phyloP scores from a whole-genome alignment of 2,888 invertebrate species.

The Odontomyia ornata region DNA sequence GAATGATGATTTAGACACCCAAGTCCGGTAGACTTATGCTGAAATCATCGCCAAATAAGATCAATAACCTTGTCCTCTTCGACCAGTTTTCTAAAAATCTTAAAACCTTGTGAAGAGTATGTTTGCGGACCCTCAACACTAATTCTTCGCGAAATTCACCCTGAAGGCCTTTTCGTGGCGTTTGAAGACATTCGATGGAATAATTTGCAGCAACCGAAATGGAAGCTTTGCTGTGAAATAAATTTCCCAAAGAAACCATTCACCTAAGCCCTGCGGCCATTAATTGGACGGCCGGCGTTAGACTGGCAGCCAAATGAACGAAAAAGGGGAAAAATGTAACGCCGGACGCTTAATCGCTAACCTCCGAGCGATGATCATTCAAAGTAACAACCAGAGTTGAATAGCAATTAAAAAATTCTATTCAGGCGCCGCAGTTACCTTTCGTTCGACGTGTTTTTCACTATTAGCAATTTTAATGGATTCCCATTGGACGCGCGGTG shows the following conservation, averaged over 20 bases:
- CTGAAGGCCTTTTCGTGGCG: neutral
- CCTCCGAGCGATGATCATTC: constrained; percentile 17
- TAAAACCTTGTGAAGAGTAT: neutral
- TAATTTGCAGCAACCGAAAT: neutral
- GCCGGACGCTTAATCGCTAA: neutral
- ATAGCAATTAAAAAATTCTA: constrained; percentile 40
- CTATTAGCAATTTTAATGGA: constrained; percentile 3
- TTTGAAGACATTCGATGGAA: neutral
- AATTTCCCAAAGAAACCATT: neutral
- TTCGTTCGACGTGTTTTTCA: constrained; percentile 10
- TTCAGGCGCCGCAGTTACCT: constrained; percentile 27
- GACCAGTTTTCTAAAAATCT: neutral
- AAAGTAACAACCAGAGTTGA: constrained; percentile 6
- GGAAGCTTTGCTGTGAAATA: neutral
- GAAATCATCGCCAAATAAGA: too few relatives aligned
- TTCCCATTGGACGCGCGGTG: neutral
- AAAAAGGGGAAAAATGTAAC: neutral
- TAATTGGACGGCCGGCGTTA: neutral
- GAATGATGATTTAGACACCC: too few relatives aligned
- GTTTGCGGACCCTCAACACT: neutral
- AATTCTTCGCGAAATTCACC: neutral
- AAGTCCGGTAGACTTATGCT: too few relatives aligned
- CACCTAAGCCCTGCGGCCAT: neutral
- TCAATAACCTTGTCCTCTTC: too few relatives aligned
- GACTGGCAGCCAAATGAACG: neutral